Conservation (phyloP, 2,888 invertebrate species). For the Ferrisia virgata region DNA sequence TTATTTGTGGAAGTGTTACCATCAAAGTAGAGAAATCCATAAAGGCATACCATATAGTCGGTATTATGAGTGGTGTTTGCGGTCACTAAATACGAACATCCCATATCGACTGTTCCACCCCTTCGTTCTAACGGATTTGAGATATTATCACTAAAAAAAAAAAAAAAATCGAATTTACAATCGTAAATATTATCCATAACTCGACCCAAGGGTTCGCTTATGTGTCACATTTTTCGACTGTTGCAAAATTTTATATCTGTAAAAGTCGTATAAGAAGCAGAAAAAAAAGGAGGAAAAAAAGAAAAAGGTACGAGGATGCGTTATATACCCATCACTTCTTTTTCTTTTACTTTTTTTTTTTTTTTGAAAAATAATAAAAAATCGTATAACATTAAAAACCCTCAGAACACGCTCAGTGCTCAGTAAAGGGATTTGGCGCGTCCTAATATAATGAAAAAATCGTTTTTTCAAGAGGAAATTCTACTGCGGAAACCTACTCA, state of each 20-base stretch:
- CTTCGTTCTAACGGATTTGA: constrained; percentile 21
- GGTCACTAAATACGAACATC: constrained; percentile 17
- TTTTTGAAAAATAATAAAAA: constrained; percentile 9
- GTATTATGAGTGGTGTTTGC: neutral
- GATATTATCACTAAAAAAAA: neutral
- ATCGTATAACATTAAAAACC: neutral
- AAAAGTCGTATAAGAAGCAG: constrained; percentile 7
- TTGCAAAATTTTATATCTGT: constrained; percentile 14
- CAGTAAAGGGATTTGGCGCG: neutral
- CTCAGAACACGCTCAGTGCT: neutral
- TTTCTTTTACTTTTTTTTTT: too few species aligned
- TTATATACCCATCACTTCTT: neutral
- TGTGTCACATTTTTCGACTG: neutral
- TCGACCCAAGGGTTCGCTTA: constrained; percentile 15
- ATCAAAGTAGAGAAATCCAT: constrained; percentile 25
- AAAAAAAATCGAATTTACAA: constrained; percentile 13
- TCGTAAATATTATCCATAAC: neutral
- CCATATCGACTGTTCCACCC: constrained; percentile 20
- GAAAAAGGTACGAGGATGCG: neutral
- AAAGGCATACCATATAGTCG: constrained; percentile 20
- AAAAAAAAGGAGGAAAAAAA: neutral
- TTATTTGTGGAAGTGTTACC: neutral
- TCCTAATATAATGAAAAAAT: neutral
- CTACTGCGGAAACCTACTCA: neutral
- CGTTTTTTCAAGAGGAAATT: neutral